Evolutionary conservation across 2,888 invertebrate genomes (phyloP).

Genomic region (Myopa testacea): DNA sequence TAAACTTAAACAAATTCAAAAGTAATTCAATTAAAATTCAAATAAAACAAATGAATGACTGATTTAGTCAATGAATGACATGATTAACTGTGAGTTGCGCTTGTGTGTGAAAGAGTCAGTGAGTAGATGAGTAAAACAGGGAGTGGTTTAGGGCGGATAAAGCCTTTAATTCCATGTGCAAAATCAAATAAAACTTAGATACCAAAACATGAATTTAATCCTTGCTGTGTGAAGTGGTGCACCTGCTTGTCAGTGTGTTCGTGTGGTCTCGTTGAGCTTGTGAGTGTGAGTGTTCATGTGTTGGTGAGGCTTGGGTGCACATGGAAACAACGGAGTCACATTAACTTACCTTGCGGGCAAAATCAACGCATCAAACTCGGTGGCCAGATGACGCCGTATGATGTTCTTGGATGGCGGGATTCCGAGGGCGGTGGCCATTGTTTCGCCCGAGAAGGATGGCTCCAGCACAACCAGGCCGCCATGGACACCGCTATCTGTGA

Average conservation of each 20-base stretch:
- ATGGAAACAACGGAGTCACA: background rate
- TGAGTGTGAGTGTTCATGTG: slow-evolving; percentile 6
- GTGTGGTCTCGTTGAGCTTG: background rate
- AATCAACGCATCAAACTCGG: slow-evolving; percentile 90
- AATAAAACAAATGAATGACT: background rate
- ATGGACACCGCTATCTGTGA: slow-evolving; percentile 91
- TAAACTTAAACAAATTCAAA: too few relatives aligned
- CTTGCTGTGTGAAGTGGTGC: background rate
- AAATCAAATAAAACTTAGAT: background rate
- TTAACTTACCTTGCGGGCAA: slow-evolving; percentile 86
- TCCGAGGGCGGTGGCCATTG: slow-evolving; percentile 92
- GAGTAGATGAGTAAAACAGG: background rate
- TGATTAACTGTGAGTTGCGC: background rate
- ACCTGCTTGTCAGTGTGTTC: slow-evolving; percentile 5
- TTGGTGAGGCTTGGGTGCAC: background rate
- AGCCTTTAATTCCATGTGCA: background rate
- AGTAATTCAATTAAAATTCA: background rate
- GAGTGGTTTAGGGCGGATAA: background rate
- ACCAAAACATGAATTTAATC: background rate
- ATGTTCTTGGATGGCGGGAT: slow-evolving; percentile 94
- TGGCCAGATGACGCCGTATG: slow-evolving; percentile 89
- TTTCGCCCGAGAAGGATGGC: slow-evolving; percentile 93
- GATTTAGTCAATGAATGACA: background rate
- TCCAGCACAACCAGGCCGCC: slow-evolving; percentile 94
- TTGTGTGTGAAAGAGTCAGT: background rate